Percentiles rank a stretch among this genome's conserved stretches.
Conservation (phyloP, 2,797 vertebrate genomes). For the Rousettus madagascariensis region DNA sequence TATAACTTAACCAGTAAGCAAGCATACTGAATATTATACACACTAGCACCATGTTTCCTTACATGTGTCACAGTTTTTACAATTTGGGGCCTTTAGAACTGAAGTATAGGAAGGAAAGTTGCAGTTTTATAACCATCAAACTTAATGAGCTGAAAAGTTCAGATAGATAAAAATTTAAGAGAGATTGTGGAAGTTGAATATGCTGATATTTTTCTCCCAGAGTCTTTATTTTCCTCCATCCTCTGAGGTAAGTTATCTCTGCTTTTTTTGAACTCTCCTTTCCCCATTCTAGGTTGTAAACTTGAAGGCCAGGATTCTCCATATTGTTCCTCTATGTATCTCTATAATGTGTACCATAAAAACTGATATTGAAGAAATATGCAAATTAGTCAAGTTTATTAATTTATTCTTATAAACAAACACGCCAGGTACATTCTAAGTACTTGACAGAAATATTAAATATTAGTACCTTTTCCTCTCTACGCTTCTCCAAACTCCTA, state of each 20-base stretch:
- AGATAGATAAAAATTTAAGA: conserved; percentile 35
- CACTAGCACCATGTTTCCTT: conserved; percentile 16
- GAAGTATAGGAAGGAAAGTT: conserved; percentile 39
- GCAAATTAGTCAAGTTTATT: conserved; percentile 25
- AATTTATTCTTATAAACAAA: conserved; percentile 45
- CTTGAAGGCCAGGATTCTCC: background rate
- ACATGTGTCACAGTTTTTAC: background rate
- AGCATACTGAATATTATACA: background rate
- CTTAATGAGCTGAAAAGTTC: background rate
- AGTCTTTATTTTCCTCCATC: conserved; percentile 10
- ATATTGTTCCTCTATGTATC: background rate
- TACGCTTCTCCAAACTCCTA: background rate
- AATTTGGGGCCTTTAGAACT: background rate
- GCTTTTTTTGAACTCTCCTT: background rate
- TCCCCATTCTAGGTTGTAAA: background rate
- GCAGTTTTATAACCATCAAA: conserved; percentile 8
- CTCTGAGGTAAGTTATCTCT: conserved; percentile 1
- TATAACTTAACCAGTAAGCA: conserved; percentile 12
- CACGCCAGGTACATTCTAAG: background rate
- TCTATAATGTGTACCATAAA: background rate
- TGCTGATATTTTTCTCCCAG: conserved; percentile 24
- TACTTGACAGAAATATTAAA: conserved; percentile 21
- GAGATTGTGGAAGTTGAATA: background rate
- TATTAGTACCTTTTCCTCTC: background rate
- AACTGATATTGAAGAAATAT: background rate